Evolutionary conservation across 2,113 vertebrate species (phyloP).

Genomic region (Etia nguti): DNA sequence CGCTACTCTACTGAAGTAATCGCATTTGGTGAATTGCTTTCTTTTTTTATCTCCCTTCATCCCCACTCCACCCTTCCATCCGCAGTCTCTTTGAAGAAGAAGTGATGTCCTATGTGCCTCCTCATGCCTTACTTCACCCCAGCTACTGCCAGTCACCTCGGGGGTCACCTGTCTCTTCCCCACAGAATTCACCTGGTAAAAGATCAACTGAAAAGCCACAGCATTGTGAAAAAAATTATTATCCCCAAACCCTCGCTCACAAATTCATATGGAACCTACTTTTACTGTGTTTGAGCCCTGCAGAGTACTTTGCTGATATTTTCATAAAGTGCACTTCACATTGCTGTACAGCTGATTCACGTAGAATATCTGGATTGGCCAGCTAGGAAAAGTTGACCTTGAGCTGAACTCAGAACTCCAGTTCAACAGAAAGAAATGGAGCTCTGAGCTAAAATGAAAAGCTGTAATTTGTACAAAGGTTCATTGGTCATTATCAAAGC

Average conservation of each 20-base stretch:
- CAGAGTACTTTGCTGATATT: not conserved
- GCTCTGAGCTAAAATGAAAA: not conserved
- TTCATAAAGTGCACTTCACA: fast-evolving
- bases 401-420: not conserved
- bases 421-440: not conserved
- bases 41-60: not conserved
- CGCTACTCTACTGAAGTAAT: not conserved
- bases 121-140: slow-evolving; percentile 91
- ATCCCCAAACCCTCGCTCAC: not conserved
- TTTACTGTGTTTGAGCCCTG: not conserved
- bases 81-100: slow-evolving; percentile 92
- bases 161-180: slow-evolving; percentile 75
- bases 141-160: slow-evolving; percentile 84
- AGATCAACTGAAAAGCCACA: not conserved
- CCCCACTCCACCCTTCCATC: fast-evolving
- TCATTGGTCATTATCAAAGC: not conserved
- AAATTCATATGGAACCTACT: not conserved
- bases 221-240: not conserved
- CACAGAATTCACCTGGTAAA: slow-evolving; percentile 90
- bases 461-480: not conserved
- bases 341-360: not conserved
- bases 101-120: slow-evolving; percentile 92
- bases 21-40: not conserved
- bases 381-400: not conserved
- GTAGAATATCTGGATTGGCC: not conserved